These are phyloP conservation scores for Macaria notata DNA, from an alignment of 2,888 invertebrate genomes.

Conservation along the genomic window DNA sequence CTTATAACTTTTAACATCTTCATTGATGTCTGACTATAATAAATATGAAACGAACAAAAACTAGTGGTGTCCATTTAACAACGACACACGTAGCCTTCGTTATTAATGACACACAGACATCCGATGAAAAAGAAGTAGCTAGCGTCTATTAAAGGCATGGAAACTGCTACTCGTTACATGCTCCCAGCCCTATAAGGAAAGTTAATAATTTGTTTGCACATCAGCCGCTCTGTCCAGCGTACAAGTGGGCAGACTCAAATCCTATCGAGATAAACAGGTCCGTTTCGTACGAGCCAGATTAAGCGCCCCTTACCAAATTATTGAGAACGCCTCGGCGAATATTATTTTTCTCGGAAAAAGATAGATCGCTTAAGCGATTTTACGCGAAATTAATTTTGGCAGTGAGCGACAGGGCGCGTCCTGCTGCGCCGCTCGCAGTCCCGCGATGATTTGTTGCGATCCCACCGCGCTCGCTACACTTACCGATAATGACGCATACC, in stretches of 20 bases:
- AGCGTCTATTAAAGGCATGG: slow-evolving; percentile 51
- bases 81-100: slow-evolving; percentile 49
- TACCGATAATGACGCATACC: slow-evolving; percentile 70
- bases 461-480: slow-evolving; percentile 61
- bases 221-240: slow-evolving; percentile 55
- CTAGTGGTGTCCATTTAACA: slow-evolving; percentile 51
- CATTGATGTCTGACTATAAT: slow-evolving; percentile 33
- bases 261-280: slow-evolving; percentile 62
- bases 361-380: slow-evolving; percentile 77
- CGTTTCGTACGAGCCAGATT: slow-evolving; percentile 58
- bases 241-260: slow-evolving; percentile 54
- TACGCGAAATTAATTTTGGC: slow-evolving; percentile 78
- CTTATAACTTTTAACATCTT: slow-evolving; percentile 16
- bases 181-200: slow-evolving; percentile 59
- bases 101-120: slow-evolving; percentile 57
- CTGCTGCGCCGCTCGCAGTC: slow-evolving; percentile 39
- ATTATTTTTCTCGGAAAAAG: slow-evolving; percentile 75
- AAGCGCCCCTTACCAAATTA: slow-evolving; percentile 62
- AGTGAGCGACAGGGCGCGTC: slow-evolving; percentile 70
- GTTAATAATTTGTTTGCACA: slow-evolving; percentile 70
- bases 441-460: slow-evolving; percentile 71
- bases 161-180: slow-evolving; percentile 54
- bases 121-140: slow-evolving; percentile 49
- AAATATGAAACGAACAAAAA: slow-evolving; percentile 46
- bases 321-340: slow-evolving; percentile 56